Conservation (phyloP, 2,888 invertebrate genomes). For the Xanthorhoe spadicearia region DNA sequence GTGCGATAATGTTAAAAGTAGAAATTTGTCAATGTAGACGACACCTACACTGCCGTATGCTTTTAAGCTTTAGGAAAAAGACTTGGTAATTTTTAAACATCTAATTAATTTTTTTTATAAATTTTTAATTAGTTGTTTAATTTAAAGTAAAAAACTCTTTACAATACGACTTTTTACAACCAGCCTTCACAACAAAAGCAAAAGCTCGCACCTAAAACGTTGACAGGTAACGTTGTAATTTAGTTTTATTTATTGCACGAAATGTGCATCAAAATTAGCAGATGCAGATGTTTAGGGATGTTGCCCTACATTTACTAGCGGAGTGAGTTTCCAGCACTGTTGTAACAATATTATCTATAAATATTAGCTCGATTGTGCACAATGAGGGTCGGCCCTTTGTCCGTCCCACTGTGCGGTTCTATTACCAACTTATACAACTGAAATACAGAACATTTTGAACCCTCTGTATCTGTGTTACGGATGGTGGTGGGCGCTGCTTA, state of each 20-base stretch:
- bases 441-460: constrained; percentile 25
- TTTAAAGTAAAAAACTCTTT: background rate
- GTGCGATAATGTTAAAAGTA: too few relatives aligned
- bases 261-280: constrained; percentile 39
- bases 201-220: constrained; percentile 6
- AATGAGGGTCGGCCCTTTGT: constrained; percentile 64
- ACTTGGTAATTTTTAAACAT: background rate
- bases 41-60: too few relatives aligned
- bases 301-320: constrained; percentile 57
- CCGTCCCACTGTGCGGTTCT: constrained; percentile 57
- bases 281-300: constrained; percentile 53
- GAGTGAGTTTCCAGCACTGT: constrained; percentile 54
- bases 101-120: too few relatives aligned
- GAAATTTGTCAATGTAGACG: too few relatives aligned
- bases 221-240: constrained; percentile 11
- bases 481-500: constrained; percentile 9
- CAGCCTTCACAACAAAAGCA: background rate
- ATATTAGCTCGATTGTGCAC: constrained; percentile 73
- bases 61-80: background rate
- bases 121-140: too few relatives aligned
- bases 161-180: background rate
- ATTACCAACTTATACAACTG: constrained; percentile 27
- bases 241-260: constrained; percentile 21
- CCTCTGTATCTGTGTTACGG: constrained; percentile 23
- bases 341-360: constrained; percentile 80